Evolutionary conservation across 2,113 vertebrate species (phyloP), one percentile per base, ranked within the genome.

Genomic region (Nothocercus julius): DNA sequence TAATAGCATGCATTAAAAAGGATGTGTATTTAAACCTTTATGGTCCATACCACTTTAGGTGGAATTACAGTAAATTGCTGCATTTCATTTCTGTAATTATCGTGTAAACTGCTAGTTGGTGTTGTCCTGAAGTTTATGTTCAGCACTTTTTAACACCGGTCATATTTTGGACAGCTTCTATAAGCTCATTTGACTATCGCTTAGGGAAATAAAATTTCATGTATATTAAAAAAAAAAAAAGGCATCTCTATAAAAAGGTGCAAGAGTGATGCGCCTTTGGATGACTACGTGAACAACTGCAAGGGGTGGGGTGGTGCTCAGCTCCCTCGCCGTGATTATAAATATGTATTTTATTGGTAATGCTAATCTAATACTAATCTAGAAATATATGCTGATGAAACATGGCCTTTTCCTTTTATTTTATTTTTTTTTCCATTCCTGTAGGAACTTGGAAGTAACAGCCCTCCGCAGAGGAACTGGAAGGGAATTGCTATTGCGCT

Each of bases 401-500:
- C 34, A 27, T 94, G 66, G 77, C 82, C 62, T 97, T 93, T 84
- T 93, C 89, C 64, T 94, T 95, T 96, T 92, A 82, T 97, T 93
- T 97, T 80, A 93, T 49, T 49, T 49, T 91, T 49, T 91, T 95
- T 97, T 95, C 97, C 77, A 80, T 98, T 82, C 97, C 79, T 96
- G n/a, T 94, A 99, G 99, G 99, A 99, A 95, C 98, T 99, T 96
- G 98, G 98, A 96, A 99, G 98, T 97, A 98, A 97, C 94, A 99
- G 97, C 97, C 98, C 99, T 97, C 98, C 99, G 68, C 98, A 99
- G 98, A 99, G 98, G 98, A 99, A 99, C 98, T 99, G 99, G 99
- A 99, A 99, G 94, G 99, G 99, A 73, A 99, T 99, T 85, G 99
- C 99, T 86, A 99, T 99, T 91, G 99, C 99, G 82, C 97, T 99